Percentiles rank a stretch among this genome's conserved stretches.
Conservation (phyloP, 2,888 invertebrate species). For the Odontomyia ornata region DNA sequence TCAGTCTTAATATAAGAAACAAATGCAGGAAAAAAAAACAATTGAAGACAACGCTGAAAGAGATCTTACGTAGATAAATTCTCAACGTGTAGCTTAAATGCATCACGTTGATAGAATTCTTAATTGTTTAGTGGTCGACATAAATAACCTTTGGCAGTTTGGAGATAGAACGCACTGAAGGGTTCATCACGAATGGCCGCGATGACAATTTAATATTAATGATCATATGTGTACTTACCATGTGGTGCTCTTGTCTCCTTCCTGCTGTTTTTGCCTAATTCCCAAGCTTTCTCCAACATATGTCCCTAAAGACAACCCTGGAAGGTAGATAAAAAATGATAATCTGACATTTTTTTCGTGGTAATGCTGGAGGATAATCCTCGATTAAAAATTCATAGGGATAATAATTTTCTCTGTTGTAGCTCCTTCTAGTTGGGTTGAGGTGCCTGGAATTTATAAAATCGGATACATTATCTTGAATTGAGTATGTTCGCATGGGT, state of each 20-base stretch:
- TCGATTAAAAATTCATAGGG: constrained; percentile 30
- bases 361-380: neutral
- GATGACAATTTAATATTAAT: constrained; percentile 35
- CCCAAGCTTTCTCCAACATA: neutral
- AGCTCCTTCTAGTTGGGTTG: neutral
- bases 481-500: too few relatives aligned
- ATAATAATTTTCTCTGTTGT: constrained; percentile 19
- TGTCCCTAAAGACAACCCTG: neutral
- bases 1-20: too few relatives aligned
- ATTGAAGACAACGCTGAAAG: too few relatives aligned
- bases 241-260: neutral
- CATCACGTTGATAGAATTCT: constrained; percentile 34
- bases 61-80: too few relatives aligned
- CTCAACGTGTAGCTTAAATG: too few relatives aligned
- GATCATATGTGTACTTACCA: neutral
- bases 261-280: too few relatives aligned
- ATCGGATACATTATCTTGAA: too few relatives aligned
- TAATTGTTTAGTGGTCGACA: constrained; percentile 12
- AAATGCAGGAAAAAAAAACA: too few relatives aligned
- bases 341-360: neutral
- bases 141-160: neutral
- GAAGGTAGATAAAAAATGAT: neutral
- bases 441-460: neutral
- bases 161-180: too few relatives aligned
- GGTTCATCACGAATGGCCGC: neutral